Percentiles rank a stretch among this genome's conserved stretches.
Evolutionary conservation across 1,140 invertebrate species (phyloP).

Genomic region (Drosophila obscura): DNA sequence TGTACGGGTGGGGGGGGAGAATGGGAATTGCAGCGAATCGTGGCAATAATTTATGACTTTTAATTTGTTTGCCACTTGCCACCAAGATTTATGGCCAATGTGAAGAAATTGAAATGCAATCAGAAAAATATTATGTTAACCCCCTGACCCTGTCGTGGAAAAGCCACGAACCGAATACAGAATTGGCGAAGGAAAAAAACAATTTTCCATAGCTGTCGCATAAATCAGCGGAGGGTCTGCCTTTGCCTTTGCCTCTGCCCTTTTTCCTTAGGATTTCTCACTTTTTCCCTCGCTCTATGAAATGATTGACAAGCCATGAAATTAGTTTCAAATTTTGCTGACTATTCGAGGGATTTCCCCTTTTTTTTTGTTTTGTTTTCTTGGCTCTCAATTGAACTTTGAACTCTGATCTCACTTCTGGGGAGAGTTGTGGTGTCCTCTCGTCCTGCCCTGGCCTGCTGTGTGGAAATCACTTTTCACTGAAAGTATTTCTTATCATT

Average conservation of each 20-base stretch:
- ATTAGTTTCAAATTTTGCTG: slow-evolving; percentile 53
- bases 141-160: slow-evolving; percentile 56
- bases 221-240: slow-evolving; percentile 43
- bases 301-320: slow-evolving; percentile 73
- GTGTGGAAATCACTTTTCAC: not conserved
- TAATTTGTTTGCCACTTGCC: slow-evolving; percentile 70
- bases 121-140: slow-evolving; percentile 78
- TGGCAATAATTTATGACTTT: slow-evolving; percentile 75
- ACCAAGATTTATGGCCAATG: slow-evolving; percentile 69
- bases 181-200: slow-evolving; percentile 7
- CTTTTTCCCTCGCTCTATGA: not conserved
- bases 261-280: slow-evolving; percentile 18
- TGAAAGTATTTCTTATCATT: slow-evolving; percentile 2
- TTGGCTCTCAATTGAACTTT: slow-evolving; percentile 43
- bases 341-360: slow-evolving; percentile 1
- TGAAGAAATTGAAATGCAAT: slow-evolving; percentile 78
- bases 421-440: not conserved
- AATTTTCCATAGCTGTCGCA: slow-evolving; percentile 27
- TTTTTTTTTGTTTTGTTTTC: not conserved
- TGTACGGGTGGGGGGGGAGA: slow-evolving; percentile 11
- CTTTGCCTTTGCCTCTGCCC: slow-evolving; percentile 8
- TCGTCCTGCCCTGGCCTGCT: slow-evolving; percentile 22
- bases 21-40: slow-evolving; percentile 39
- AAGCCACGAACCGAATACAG: slow-evolving; percentile 21
- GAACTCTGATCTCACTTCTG: slow-evolving; percentile 8